A percentile compares a stretch with the other conserved stretches of the same genome.
phyloP scores from a whole-genome alignment of 1,140 invertebrate genomes.

The Propsilocerus akamusi region DNA sequence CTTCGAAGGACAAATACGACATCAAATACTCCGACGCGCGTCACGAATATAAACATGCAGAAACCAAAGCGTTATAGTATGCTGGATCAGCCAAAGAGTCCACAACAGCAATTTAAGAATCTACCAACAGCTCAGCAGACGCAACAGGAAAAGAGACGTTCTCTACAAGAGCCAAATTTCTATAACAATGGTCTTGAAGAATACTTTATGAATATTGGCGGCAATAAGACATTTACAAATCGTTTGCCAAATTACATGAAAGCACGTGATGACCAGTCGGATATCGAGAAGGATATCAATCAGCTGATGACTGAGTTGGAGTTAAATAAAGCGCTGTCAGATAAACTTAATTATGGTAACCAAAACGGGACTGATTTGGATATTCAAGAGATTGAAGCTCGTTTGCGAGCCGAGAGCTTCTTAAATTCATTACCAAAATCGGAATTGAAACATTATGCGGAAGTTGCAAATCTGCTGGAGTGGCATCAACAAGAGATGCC shows the following conservation, averaged over 20 bases:
- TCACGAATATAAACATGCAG: slow-evolving; percentile 31
- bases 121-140: slow-evolving; percentile 30
- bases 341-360: not conserved
- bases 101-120: slow-evolving; percentile 27
- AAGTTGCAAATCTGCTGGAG: slow-evolving; percentile 43
- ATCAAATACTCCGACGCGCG: slow-evolving; percentile 30
- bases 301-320: not conserved
- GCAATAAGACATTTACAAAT: slow-evolving; percentile 23
- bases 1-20: slow-evolving; percentile 30
- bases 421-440: slow-evolving; percentile 19
- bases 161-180: slow-evolving; percentile 50
- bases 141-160: slow-evolving; percentile 40
- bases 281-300: not conserved
- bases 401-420: slow-evolving; percentile 19
- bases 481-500: slow-evolving; percentile 45
- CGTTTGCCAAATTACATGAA: not conserved
- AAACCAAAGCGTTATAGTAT: slow-evolving; percentile 55
- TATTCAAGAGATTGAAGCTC: slow-evolving; percentile 16
- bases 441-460: slow-evolving; percentile 25
- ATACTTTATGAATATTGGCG: slow-evolving; percentile 34
- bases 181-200: slow-evolving; percentile 29
- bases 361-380: not conserved
- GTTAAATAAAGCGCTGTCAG: not conserved
- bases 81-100: slow-evolving; percentile 28
- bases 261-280: not conserved